Evolutionary conservation across 2,888 invertebrate species (phyloP).

Genomic region (Caenorhabditis wallacei): DNA sequence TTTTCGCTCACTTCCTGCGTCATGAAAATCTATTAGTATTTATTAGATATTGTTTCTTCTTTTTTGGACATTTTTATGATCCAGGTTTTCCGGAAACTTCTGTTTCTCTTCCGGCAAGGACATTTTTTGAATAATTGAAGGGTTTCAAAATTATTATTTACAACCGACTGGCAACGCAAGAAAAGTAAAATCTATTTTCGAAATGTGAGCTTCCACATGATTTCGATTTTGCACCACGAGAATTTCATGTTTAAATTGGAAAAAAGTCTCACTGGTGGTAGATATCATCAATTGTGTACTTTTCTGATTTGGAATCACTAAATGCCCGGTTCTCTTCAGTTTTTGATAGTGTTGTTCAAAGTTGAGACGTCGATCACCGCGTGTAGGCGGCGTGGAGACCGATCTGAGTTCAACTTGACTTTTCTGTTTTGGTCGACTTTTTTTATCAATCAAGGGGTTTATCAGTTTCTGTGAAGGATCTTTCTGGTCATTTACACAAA

Average conservation of each 20-base stretch:
- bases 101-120: no score
- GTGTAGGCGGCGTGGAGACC: conserved; percentile 34
- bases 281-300: conserved; percentile 44
- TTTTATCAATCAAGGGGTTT: background rate
- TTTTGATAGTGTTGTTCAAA: conserved; percentile 49
- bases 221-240: no score
- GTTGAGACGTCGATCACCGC: conserved; percentile 22
- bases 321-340: conserved; percentile 43
- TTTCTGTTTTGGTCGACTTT: conserved; percentile 18
- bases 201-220: no score
- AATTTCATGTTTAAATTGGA: no score
- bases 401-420: conserved; percentile 28
- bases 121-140: no score
- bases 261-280: background rate
- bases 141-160: no score
- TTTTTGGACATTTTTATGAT: no score
- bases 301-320: conserved; percentile 41
- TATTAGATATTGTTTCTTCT: background rate
- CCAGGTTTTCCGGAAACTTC: no score
- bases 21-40: background rate
- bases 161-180: no score
- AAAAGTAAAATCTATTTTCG: no score
- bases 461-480: background rate
- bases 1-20: background rate
- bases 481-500: background rate